Evolutionary conservation across 2,797 vertebrate genomes (phyloP).

Genomic region (Rhynchotus rufescens): DNA sequence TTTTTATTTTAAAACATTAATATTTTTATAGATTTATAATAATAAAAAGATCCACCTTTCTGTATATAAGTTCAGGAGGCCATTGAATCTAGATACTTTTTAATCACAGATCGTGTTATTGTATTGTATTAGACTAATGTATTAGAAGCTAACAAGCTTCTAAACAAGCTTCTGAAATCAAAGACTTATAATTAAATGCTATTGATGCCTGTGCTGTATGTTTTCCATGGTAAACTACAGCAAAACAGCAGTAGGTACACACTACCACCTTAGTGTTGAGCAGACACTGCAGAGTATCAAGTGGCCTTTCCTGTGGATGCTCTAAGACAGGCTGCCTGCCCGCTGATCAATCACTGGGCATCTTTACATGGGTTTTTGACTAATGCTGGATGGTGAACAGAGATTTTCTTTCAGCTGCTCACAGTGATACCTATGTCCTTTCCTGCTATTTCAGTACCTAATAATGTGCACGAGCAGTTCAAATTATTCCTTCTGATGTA

Average conservation of each 20-base stretch:
- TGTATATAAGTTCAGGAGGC: background rate
- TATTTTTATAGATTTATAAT: background rate
- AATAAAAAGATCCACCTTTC: background rate
- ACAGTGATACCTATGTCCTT: background rate
- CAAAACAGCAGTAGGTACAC: accelerated
- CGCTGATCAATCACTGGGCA: background rate
- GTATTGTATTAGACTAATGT: too few species aligned
- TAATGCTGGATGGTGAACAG: background rate
- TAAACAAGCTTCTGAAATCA: background rate
- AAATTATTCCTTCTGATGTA: background rate
- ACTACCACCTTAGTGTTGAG: background rate
- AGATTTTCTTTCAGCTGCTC: background rate
- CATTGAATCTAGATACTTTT: background rate
- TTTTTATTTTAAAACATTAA: background rate
- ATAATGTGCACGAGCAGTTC: background rate
- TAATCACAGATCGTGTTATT: background rate
- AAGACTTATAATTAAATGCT: background rate
- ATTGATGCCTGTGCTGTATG: background rate
- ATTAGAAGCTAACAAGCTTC: too few species aligned
- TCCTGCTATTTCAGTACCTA: background rate
- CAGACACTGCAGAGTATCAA: background rate
- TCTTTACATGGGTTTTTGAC: background rate
- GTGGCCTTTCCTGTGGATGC: background rate
- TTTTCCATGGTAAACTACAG: background rate
- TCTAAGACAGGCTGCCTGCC: background rate